phyloP scores from a whole-genome alignment of 2,888 invertebrate species.

The Augochlorella aurata region DNA sequence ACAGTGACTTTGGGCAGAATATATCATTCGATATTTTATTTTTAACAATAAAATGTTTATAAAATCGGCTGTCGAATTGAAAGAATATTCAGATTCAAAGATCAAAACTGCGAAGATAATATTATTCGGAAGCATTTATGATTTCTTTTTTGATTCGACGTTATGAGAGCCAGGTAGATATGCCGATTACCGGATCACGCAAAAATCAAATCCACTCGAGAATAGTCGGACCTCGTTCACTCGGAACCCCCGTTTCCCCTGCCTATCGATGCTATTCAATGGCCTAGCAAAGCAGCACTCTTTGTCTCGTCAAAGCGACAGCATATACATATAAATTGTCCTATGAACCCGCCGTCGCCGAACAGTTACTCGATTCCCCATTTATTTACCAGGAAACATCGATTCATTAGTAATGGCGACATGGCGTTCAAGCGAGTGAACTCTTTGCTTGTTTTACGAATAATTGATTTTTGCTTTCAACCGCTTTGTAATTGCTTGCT shows the following conservation, averaged over 20 bases:
- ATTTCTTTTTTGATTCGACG: not conserved
- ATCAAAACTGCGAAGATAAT: no score
- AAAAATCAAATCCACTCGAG: not conserved
- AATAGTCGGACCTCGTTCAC: not conserved
- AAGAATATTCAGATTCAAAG: no score
- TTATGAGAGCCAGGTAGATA: no score
- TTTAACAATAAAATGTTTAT: no score
- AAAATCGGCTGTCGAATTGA: no score
- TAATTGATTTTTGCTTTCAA: conserved; percentile 50
- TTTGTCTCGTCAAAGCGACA: conserved; percentile 70
- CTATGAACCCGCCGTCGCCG: conserved; percentile 42
- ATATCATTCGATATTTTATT: no score
- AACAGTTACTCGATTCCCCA: not conserved
- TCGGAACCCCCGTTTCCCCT: conserved; percentile 17
- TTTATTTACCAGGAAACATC: not conserved
- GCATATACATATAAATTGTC: conserved; percentile 64
- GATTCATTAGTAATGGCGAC: conserved; percentile 20
- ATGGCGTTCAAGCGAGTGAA: conserved; percentile 44
- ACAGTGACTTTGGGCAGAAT: no score
- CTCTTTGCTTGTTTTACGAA: conserved; percentile 58
- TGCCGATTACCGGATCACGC: not conserved
- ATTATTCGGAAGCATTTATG: no score
- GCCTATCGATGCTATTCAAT: conserved; percentile 35
- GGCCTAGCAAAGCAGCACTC: conserved; percentile 71
- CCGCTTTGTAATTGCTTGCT: conserved; percentile 70